These are phyloP conservation scores for Urocolius indicus DNA, from an alignment of 2,113 vertebrate genomes.

Conservation along the genomic window DNA sequence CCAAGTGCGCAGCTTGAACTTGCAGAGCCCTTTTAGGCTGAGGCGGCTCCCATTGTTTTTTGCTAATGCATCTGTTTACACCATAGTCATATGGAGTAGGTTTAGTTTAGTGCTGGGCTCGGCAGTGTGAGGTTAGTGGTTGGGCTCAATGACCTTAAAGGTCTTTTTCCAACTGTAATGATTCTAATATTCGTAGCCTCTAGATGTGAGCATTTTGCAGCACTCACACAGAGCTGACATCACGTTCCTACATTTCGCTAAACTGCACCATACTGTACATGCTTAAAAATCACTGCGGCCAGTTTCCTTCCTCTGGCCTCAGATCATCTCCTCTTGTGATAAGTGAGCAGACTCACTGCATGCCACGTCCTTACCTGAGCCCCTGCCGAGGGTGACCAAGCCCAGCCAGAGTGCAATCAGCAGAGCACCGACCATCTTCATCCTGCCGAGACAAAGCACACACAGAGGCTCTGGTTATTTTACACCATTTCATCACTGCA, in stretches of 20 bases:
- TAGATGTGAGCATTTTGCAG: not conserved
- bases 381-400: not conserved
- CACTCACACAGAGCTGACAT: not conserved
- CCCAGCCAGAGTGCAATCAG: constrained; percentile 61
- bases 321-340: not conserved
- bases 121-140: too few species aligned
- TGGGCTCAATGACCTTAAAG: too few species aligned
- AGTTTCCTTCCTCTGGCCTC: not conserved
- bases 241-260: fast-evolving
- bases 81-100: too few species aligned
- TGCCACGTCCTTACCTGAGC: constrained; percentile 70
- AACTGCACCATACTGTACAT: not conserved
- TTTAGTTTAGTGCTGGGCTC: too few species aligned
- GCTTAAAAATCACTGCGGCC: not conserved
- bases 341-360: fast-evolving
- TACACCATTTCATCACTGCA: not conserved
- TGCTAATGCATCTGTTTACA: fast-evolving
- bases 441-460: constrained; percentile 69
- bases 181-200: not conserved
- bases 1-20: not conserved
- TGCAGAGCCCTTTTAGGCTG: not conserved
- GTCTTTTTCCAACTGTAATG: too few species aligned
- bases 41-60: not conserved
- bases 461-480: not conserved
- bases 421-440: constrained; percentile 67